Conservation (phyloP, 1,140 invertebrate genomes). For the Heterodera carotae region DNA sequence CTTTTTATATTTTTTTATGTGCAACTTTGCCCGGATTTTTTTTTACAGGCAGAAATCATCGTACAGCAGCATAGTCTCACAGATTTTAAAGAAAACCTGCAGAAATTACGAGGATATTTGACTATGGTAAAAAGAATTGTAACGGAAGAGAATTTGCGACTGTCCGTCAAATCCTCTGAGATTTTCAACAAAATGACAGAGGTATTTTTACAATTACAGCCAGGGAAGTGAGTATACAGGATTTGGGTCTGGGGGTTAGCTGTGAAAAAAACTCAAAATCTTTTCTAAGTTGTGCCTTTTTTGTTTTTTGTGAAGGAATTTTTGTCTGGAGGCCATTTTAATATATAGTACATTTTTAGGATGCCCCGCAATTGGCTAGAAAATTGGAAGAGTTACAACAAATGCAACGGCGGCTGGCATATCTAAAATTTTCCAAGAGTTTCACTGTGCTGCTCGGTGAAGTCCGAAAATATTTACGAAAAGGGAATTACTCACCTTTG, state of each 20-base stretch:
- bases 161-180: not conserved
- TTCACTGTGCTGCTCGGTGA: conserved; percentile 28
- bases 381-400: conserved; percentile 27
- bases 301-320: no score
- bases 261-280: not conserved
- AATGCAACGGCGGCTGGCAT: conserved; percentile 27
- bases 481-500: conserved; percentile 24
- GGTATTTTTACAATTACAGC: no score
- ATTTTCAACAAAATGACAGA: not conserved
- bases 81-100: not conserved
- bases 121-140: not conserved
- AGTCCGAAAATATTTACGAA: conserved; percentile 28
- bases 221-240: no score
- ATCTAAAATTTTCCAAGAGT: conserved; percentile 38
- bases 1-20: no score
- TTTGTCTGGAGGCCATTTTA: not conserved
- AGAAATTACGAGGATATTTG: conserved; percentile 7
- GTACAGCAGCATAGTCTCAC: conserved; percentile 23
- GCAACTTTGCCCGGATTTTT: no score
- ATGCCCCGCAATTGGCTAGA: conserved; percentile 20
- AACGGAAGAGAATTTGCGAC: conserved; percentile 10
- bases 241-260: no score
- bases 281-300: no score
- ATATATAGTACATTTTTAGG: conserved; percentile 23
- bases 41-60: conserved; percentile 12